phyloP scores from a whole-genome alignment of 2,113 vertebrate genomes.

The Malurus melanocephalus region DNA sequence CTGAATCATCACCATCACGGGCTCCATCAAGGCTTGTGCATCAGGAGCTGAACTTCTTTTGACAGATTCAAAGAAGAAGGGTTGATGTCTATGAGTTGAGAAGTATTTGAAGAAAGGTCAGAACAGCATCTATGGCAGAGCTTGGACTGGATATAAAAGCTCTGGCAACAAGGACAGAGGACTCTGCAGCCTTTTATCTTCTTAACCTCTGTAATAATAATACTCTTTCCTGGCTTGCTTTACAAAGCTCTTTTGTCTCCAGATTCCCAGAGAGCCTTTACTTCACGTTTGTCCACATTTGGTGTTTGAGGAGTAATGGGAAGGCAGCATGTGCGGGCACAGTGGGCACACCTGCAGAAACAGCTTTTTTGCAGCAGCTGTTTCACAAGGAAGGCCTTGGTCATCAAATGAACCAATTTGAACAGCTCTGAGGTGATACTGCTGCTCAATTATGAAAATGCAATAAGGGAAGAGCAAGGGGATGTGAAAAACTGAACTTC shows the following conservation, averaged over 20 bases:
- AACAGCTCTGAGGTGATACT: background rate
- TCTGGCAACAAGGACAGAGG: background rate
- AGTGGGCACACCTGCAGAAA: background rate
- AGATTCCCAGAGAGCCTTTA: background rate
- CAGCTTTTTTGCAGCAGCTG: background rate
- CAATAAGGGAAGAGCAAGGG: background rate
- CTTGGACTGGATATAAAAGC: background rate
- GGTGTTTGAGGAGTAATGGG: background rate
- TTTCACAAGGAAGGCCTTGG: background rate
- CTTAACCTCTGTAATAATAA: background rate
- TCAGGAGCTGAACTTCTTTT: background rate
- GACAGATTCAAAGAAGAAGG: background rate
- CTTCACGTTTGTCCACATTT: background rate
- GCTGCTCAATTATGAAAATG: background rate
- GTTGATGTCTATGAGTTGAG: background rate
- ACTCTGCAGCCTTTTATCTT: background rate
- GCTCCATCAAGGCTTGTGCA: background rate
- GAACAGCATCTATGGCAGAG: background rate
- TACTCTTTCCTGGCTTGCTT: background rate
- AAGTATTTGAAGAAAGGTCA: background rate
- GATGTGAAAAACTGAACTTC: conserved; percentile 42
- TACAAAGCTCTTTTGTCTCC: background rate
- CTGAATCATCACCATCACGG: background rate
- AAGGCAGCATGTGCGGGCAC: background rate
- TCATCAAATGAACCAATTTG: background rate